Evolutionary conservation across 2,888 invertebrate species (phyloP), one percentile per base, ranked within the genome.

Genomic region (Troglohyphantes excavatus): DNA sequence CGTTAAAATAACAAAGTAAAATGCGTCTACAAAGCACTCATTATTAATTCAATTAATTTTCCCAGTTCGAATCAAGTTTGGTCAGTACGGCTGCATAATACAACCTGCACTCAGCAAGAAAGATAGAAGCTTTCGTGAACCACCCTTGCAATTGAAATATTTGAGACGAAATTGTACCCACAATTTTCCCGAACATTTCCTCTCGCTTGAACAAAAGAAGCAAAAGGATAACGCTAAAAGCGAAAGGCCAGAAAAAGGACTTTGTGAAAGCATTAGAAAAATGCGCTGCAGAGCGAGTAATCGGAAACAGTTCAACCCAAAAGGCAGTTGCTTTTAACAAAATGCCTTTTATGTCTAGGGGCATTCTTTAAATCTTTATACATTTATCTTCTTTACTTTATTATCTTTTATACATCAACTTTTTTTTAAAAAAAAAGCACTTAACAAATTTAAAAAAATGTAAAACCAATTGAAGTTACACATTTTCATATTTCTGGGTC

Each of bases 301-400:
- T 83, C 73, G 67, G 75, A 72, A 46, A 19, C 63, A 73, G 84
- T 67, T 75, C 75, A 75, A 65, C 84, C 75, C 65, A 84, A 27
- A 63, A 39, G 75, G 75, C 67, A 53, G 53, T 75, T 29, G 84
- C 84, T 84, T 84, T 84, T 75, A 75, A 84, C 84, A 84, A 84
- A 84, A 84, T 84, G 75, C 75, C n/a, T 46, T 84, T 84, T 75
- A 75, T 67, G 46, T 75, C 84, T 67, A 75, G 23, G 53, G 67
- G 84, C 67, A 9, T 23, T 75, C 75, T 84, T 29, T 19, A 53
- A 72, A 61, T 39, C 82, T 33, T 29, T 23, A 13, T 26, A 68
- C 33, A 9, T 33, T 53, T n/a, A 43, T 46, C 63, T 53, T 59
- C n/a, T 19, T 26, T 75, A 75, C 75, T 84, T 84, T 76, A 84